phyloP scores from a whole-genome alignment of 2,113 vertebrate species.

The Cromileptes altivelis region DNA sequence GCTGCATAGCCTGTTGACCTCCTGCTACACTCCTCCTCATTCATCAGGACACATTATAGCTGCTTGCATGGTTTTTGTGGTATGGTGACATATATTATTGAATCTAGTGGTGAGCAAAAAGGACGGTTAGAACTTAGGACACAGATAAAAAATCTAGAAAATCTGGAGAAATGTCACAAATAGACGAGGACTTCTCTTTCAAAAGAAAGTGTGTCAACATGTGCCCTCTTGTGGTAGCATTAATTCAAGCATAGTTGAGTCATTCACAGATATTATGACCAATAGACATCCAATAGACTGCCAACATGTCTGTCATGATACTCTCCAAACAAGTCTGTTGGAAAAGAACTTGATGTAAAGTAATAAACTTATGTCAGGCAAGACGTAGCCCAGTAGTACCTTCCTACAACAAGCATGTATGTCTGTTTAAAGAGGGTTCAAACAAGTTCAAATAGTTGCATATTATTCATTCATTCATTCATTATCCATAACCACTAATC shows the following conservation, averaged over 20 bases:
- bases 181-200: not conserved
- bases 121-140: not conserved
- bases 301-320: no score
- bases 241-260: not conserved
- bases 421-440: no score
- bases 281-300: not conserved
- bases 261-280: not conserved
- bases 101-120: not conserved
- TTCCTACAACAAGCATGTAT: no score
- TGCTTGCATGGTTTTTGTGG: not conserved
- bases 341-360: not conserved
- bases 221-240: conserved; percentile 6
- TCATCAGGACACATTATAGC: not conserved
- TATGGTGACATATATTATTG: not conserved
- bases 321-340: not conserved
- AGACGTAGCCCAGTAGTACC: not conserved
- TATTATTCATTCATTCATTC: no score
- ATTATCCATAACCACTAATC: no score
- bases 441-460: no score
- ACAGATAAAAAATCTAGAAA: not conserved
- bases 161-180: not conserved
- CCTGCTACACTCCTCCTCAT: not conserved
- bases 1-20: no score
- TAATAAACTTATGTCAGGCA: not conserved
- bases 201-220: not conserved